These are phyloP conservation scores for Microdon myrmicae DNA, from an alignment of 2,888 invertebrate species.

Conservation along the genomic window DNA sequence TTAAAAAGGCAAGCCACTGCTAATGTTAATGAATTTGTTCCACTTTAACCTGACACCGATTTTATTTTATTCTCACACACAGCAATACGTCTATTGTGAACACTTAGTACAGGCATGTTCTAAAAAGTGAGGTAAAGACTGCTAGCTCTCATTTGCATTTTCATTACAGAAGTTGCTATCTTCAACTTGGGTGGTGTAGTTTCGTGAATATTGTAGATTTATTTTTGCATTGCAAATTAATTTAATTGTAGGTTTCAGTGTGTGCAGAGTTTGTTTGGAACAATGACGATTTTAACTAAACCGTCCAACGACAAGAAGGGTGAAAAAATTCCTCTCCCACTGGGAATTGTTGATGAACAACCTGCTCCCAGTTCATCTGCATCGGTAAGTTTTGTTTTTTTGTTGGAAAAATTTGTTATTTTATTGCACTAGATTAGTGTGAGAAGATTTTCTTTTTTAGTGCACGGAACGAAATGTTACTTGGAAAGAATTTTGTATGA, in stretches of 20 bases:
- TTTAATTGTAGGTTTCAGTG: background rate
- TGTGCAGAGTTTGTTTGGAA: slow-evolving; percentile 39
- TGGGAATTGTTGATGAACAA: slow-evolving; percentile 66
- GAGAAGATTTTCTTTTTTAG: background rate
- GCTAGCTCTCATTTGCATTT: too few species aligned
- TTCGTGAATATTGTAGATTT: too few species aligned
- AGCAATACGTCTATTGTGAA: too few species aligned
- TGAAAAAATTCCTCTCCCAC: slow-evolving; percentile 74
- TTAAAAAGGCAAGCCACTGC: too few species aligned
- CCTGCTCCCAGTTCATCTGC: slow-evolving; percentile 41
- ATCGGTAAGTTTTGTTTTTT: slow-evolving; percentile 42
- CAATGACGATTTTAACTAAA: slow-evolving; percentile 85
- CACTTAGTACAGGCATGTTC: too few species aligned
- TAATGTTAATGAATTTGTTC: too few species aligned
- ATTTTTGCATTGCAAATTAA: background rate
- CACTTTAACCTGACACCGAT: too few species aligned
- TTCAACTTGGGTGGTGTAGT: too few species aligned
- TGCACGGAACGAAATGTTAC: background rate
- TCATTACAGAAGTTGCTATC: too few species aligned
- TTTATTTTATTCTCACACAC: too few species aligned
- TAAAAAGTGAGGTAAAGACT: too few species aligned
- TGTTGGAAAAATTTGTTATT: slow-evolving; percentile 6
- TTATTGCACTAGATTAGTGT: slow-evolving; percentile 1
- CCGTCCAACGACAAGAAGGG: slow-evolving; percentile 77
- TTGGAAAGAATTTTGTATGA: background rate